A percentile compares a stretch with the other conserved stretches of the same genome.
phyloP scores from a whole-genome alignment of 2,113 vertebrate species.

The Mohoua ochrocephala region DNA sequence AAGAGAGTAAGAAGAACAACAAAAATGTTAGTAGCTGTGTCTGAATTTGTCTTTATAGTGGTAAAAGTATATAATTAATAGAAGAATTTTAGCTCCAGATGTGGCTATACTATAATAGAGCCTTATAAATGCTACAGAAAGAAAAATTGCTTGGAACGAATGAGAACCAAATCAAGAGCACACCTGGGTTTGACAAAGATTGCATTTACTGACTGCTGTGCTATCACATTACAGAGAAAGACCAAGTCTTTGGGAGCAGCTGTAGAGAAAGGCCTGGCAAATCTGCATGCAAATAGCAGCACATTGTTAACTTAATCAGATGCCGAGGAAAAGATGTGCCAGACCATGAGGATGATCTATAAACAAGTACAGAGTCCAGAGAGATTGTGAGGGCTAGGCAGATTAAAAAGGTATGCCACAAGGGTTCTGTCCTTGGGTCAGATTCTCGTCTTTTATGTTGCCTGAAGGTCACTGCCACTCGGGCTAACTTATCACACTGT shows the following conservation, averaged over 20 bases:
- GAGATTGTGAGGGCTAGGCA: conserved; percentile 74
- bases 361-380: conserved; percentile 72
- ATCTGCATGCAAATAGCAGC: conserved; percentile 99
- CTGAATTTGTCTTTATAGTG: conserved; percentile 78
- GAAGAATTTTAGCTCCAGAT: conserved; percentile 92
- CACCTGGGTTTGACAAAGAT: conserved; percentile 99
- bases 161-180: conserved; percentile 94
- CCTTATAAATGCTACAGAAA: conserved; percentile 93
- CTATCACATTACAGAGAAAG: conserved; percentile 94
- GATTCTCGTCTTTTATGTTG: conserved; percentile 36
- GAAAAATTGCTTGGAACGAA: conserved; percentile 87
- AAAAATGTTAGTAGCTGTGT: conserved; percentile 78
- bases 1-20: conserved; percentile 79
- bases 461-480: conserved; percentile 57
- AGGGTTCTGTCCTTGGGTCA: conserved; percentile 70
- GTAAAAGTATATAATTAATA: conserved; percentile 84
- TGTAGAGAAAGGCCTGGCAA: conserved; percentile 90
- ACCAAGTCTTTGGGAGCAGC: conserved; percentile 87
- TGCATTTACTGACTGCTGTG: conserved; percentile 98
- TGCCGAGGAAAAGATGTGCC: conserved; percentile 95
- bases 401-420: conserved; percentile 74
- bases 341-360: conserved; percentile 78
- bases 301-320: conserved; percentile 99
- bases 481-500: conserved; percentile 27
- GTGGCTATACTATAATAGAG: conserved; percentile 99